Base-by-base conservation (phyloP, 2,888 invertebrate species). In the Autographa pulchrina region DNA sequence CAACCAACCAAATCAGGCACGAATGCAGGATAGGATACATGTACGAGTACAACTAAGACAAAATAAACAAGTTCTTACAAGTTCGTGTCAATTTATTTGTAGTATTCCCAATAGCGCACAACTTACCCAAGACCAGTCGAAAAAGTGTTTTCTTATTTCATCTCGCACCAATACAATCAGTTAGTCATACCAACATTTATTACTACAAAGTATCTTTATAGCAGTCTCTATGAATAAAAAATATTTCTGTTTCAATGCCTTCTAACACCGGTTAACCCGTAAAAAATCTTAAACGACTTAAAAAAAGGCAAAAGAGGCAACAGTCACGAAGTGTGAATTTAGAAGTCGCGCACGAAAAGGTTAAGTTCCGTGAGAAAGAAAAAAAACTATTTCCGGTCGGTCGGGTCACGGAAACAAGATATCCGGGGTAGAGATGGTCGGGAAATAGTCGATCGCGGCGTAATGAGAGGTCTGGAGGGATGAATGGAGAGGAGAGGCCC, bases 401-500 rank as follows among this genome's bases (percentile, higher is more conserved):
- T 66, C 73, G 78, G 79, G 83, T 81, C 79, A 75, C 90, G 92
- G 92, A 90, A 89, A 84, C 88, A 84, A 89, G 90, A 91, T 77
- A 80, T 91, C 89, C 92, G 91, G 87, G 83, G 79, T 83, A 85
- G 83, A 85, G 85, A 79, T 78, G 77, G 77, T 70, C 84, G 82
- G 93, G 92, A 93, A 92, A 90, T 90, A 87, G 89, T 81, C 89
- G 88, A 90, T 90, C 88, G 86, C 79, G 80, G 77, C 78, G 87
- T 92, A 93, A 93, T 91, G 92, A 93, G 90, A 86, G 88, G 85
- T 78, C 86, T 80, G 77, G 78, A n/a, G 83, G 48, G 75, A 81
- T 77, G 77, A 75, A 83, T 68, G 14, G 48, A 16, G n/a, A n/a
- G n/a, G 48, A 67, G 77, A 72, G 65, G 25, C 63, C 68, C 71